A percentile compares a stretch with the other conserved stretches of the same genome.
These are phyloP conservation scores for Cloeon dipterum DNA, from an alignment of 2,888 invertebrate genomes.

Conservation along the genomic window DNA sequence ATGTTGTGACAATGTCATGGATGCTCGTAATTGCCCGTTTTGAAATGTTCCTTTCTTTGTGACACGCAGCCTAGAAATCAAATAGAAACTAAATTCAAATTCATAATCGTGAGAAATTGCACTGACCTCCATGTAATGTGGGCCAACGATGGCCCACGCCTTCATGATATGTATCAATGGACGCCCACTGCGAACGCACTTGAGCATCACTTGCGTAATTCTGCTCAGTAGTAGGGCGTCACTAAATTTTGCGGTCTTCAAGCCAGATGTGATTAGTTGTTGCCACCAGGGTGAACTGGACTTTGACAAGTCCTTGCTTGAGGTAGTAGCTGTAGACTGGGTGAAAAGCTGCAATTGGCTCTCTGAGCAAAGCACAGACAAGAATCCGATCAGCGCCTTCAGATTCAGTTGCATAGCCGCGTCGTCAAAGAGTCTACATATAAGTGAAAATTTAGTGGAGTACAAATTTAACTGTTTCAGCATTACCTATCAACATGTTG, in stretches of 20 bases:
- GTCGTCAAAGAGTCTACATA: conserved; percentile 58
- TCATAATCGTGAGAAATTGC: too few relatives aligned
- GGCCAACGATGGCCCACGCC: conserved; percentile 75
- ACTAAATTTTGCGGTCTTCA: conserved; percentile 6
- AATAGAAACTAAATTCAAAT: neutral
- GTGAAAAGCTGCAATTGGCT: conserved; percentile 51
- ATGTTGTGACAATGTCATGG: conserved; percentile 72
- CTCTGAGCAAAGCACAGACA: conserved; percentile 61
- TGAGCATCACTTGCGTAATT: conserved; percentile 69
- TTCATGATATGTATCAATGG: conserved; percentile 81
- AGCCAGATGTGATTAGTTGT: conserved; percentile 5
- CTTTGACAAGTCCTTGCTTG: conserved; percentile 9
- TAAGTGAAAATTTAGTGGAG: neutral
- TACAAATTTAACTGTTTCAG: neutral
- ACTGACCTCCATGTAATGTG: conserved; percentile 82
- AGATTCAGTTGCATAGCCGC: conserved; percentile 71
- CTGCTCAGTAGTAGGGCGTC: conserved; percentile 44
- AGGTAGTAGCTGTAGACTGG: conserved; percentile 11
- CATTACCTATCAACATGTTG: conserved; percentile 57
- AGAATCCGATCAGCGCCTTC: conserved; percentile 58
- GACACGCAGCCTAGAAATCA: conserved; percentile 55
- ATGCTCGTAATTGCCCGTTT: conserved; percentile 74
- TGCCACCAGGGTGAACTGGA: conserved; percentile 13
- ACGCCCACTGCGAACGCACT: conserved; percentile 64
- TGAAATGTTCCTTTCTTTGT: conserved; percentile 67